phyloP scores from a whole-genome alignment of 2,113 vertebrate species.

The Hippocampus guttulatus region DNA sequence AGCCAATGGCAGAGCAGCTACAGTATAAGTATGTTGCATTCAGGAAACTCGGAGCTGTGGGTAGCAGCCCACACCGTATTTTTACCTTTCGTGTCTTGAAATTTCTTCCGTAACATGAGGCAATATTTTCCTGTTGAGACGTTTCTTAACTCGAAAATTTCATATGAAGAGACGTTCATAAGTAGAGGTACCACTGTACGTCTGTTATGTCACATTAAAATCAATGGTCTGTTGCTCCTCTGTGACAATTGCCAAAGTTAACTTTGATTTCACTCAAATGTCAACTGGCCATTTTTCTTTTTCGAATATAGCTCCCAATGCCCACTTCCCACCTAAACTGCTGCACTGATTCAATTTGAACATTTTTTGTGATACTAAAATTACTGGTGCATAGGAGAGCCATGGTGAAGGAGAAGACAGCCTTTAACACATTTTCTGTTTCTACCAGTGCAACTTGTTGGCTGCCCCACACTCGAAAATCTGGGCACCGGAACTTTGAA shows the following conservation, averaged over 20 bases:
- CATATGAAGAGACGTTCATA: no score
- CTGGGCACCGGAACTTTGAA: conserved; percentile 49
- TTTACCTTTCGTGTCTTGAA: no score
- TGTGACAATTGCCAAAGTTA: not conserved
- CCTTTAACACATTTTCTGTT: conserved; percentile 73
- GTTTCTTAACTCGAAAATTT: no score
- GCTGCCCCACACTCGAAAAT: conserved; percentile 50
- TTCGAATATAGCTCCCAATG: not conserved
- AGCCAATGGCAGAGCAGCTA: no score
- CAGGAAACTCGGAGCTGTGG: no score
- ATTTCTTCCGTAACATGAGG: no score
- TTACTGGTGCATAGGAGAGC: conserved; percentile 46
- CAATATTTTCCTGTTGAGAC: no score
- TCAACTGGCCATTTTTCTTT: not conserved
- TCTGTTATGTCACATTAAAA: not conserved
- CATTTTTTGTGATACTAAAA: not conserved
- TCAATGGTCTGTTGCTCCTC: not conserved
- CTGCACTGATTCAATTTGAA: not conserved
- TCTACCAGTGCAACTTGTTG: conserved; percentile 68
- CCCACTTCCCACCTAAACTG: not conserved
- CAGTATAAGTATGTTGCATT: no score
- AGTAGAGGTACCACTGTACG: not conserved
- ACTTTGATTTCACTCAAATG: no score
- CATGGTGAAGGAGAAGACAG: conserved; percentile 49
- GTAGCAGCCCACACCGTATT: no score